Percentiles rank a stretch among this genome's conserved stretches.
Conservation (phyloP, 1,140 invertebrate species). For the Radopholus similis region DNA sequence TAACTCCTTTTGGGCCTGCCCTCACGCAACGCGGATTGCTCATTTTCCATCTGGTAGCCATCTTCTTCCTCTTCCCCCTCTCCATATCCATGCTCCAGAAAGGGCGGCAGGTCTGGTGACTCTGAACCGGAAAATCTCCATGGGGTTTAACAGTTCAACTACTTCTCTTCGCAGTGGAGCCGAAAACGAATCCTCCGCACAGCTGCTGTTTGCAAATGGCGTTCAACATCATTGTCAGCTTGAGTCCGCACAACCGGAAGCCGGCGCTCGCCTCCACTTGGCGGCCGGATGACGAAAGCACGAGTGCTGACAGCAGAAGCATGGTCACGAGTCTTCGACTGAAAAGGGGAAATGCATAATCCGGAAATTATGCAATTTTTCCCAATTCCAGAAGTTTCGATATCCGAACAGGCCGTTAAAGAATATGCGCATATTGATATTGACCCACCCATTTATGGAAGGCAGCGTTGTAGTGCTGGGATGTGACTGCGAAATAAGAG, state of each 20-base stretch:
- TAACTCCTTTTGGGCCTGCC: constrained; percentile 1
- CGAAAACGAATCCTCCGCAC: constrained; percentile 13
- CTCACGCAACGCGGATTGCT: background rate
- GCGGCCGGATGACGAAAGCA: background rate
- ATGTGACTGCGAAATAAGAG: no score
- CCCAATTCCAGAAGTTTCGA: no score
- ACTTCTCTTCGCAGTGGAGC: constrained; percentile 17
- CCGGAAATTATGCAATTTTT: no score
- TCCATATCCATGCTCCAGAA: background rate
- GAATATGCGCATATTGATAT: no score
- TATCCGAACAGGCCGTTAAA: no score
- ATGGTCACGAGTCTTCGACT: no score
- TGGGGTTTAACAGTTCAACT: background rate
- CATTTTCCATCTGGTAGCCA: background rate
- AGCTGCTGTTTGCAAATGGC: constrained; percentile 18
- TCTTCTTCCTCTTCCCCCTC: background rate
- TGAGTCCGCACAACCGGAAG: constrained; percentile 14
- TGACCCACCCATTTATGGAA: no score
- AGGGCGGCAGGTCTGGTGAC: background rate
- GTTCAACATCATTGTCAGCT: constrained; percentile 20
- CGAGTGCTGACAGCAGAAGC: no score
- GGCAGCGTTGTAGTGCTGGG: no score
- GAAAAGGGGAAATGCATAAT: no score
- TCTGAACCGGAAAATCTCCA: background rate
- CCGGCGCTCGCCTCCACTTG: background rate